Conservation (phyloP, 1,140 invertebrate genomes). For the Meteorus sp. region DNA sequence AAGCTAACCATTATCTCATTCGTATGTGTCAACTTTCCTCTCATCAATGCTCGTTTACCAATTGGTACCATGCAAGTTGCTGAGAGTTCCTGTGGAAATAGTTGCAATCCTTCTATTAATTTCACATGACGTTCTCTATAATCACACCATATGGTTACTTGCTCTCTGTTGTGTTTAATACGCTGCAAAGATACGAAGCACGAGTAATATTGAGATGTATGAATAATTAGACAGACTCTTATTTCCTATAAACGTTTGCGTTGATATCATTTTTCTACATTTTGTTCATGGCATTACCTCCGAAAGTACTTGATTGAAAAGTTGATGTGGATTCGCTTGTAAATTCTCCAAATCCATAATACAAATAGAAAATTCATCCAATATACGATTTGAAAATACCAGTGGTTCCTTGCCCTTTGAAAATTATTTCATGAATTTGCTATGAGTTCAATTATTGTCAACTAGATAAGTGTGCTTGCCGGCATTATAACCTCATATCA, state of each 20-base stretch:
- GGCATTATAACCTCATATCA: too few relatives aligned
- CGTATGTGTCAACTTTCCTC: conserved; percentile 70
- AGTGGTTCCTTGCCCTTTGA: too few relatives aligned
- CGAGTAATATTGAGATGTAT: not conserved
- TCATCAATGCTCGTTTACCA: conserved; percentile 68
- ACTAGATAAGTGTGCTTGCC: too few relatives aligned
- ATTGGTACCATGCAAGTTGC: conserved; percentile 66
- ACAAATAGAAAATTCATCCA: conserved; percentile 1
- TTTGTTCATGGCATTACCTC: conserved; percentile 1
- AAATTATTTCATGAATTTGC: too few relatives aligned
- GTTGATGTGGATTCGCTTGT: conserved; percentile 14
- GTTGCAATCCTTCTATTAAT: conserved; percentile 48
- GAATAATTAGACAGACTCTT: not conserved
- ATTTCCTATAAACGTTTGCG: too few relatives aligned
- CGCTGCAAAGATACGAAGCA: conserved; percentile 34
- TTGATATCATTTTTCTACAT: not conserved
- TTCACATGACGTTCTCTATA: conserved; percentile 49
- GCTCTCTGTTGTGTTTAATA: conserved; percentile 45
- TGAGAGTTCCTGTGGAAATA: conserved; percentile 47
- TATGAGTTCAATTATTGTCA: too few relatives aligned
- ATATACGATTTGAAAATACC: too few relatives aligned
- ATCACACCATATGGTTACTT: conserved; percentile 43
- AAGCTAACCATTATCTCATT: conserved; percentile 72
- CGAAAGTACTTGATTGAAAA: conserved; percentile 9
- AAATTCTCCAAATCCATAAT: conserved; percentile 14